phyloP scores from a whole-genome alignment of 2,888 invertebrate genomes.

The Sussaba pulchella region DNA sequence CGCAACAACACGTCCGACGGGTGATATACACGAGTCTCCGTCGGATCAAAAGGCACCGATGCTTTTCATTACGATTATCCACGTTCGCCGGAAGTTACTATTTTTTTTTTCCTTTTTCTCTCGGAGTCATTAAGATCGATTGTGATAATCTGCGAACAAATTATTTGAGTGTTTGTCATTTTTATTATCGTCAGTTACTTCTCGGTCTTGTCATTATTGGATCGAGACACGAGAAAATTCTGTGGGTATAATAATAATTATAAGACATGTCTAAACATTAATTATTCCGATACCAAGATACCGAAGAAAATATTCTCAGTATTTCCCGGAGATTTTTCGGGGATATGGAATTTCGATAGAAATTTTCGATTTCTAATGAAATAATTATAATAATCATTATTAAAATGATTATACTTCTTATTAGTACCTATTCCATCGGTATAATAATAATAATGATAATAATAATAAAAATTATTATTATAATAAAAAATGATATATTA shows the following conservation, averaged over 20 bases:
- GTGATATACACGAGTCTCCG: background rate
- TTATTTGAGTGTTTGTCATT: background rate
- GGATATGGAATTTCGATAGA: no score
- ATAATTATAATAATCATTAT: no score
- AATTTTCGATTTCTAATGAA: no score
- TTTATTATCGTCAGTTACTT: background rate
- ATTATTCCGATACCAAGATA: no score
- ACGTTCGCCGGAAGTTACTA: background rate
- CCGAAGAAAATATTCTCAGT: no score
- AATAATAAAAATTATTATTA: no score
- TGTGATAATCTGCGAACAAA: no score
- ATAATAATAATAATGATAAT: no score
- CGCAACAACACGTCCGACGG: background rate
- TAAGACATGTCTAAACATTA: no score
- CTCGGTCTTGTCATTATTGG: background rate
- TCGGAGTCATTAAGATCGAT: background rate
- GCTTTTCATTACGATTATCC: conserved; percentile 7
- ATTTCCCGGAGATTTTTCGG: no score
- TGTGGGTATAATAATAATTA: background rate
- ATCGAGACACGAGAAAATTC: background rate
- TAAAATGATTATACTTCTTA: no score
- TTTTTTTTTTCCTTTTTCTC: background rate
- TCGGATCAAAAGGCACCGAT: background rate
- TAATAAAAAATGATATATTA: no score
- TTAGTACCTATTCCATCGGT: background rate